A percentile compares a stretch with the other conserved stretches of the same genome.
These are phyloP conservation scores for Enoplosus armatus DNA, from an alignment of 2,797 vertebrate species.

Conservation along the genomic window DNA sequence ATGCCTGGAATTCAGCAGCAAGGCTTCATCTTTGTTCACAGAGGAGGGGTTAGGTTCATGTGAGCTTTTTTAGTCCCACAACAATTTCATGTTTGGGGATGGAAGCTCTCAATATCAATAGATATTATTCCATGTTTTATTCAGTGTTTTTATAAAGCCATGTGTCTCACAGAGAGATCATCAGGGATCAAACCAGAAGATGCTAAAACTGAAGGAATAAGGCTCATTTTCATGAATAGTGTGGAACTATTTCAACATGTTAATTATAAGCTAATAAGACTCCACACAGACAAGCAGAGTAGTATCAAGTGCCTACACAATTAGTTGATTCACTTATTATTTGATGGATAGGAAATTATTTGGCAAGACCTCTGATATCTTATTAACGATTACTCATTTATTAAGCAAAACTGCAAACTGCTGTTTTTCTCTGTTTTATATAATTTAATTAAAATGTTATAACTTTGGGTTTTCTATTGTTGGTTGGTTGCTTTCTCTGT, in stretches of 20 bases:
- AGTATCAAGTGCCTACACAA: not conserved
- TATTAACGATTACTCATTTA: not conserved
- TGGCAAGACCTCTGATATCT: not conserved
- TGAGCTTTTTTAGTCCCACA: constrained; percentile 31
- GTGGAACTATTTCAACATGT: not conserved
- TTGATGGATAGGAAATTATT: not conserved
- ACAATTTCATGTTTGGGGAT: constrained; percentile 38
- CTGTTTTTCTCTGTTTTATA: not conserved
- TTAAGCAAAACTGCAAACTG: not conserved
- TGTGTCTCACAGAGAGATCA: constrained; percentile 19
- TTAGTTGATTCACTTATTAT: not conserved
- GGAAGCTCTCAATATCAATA: constrained; percentile 11
- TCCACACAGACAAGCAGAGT: not conserved
- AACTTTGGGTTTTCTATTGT: not conserved
- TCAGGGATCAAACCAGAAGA: constrained; percentile 3
- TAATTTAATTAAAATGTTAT: not conserved
- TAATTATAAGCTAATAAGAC: not conserved
- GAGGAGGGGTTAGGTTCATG: not conserved
- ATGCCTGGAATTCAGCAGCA: constrained; percentile 56
- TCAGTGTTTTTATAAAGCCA: constrained; percentile 28
- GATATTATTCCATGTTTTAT: constrained; percentile 46
- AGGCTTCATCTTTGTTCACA: constrained; percentile 23
- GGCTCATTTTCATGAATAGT: not conserved
- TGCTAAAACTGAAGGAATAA: not conserved
- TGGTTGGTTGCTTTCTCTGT: not conserved